Conservation (phyloP, 1,140 invertebrate species). For the Apocrypta bakeri region DNA sequence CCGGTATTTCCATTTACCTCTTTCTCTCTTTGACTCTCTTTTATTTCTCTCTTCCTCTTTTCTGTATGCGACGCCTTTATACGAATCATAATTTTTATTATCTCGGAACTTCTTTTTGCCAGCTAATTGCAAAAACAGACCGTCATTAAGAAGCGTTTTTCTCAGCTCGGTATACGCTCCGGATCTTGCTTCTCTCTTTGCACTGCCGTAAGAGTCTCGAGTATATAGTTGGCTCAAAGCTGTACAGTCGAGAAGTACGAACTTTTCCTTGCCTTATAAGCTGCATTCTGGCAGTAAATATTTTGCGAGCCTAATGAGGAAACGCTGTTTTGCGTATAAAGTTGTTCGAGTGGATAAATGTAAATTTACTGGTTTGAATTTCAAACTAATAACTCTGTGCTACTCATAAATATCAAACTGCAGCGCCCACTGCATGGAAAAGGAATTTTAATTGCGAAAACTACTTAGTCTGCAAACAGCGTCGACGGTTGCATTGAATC, state of each 20-base stretch:
- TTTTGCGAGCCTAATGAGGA: neutral
- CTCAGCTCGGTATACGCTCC: neutral
- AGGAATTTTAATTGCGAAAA: neutral
- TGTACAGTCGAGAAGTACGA: neutral
- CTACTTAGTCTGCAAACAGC: neutral
- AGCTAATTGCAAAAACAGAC: constrained; percentile 49
- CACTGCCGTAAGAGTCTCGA: neutral
- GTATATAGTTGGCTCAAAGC: neutral
- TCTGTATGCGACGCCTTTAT: constrained; percentile 20
- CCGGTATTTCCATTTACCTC: constrained; percentile 47
- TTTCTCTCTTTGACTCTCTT: neutral
- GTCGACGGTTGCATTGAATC: neutral
- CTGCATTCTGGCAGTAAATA: neutral
- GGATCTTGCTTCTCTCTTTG: neutral
- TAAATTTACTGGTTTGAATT: neutral
- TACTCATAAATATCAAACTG: neutral
- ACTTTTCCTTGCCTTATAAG: constrained; percentile 1
- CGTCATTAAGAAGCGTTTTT: constrained; percentile 41
- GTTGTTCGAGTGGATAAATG: neutral
- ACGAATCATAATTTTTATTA: constrained; percentile 52
- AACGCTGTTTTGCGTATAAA: constrained; percentile 2
- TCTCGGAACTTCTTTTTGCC: constrained; percentile 38
- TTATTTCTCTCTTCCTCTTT: too few species aligned
- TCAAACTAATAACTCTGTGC: neutral
- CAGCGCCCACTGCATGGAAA: neutral